These are phyloP conservation scores for Columba guinea DNA, from an alignment of 2,797 vertebrate species.

Conservation along the genomic window DNA sequence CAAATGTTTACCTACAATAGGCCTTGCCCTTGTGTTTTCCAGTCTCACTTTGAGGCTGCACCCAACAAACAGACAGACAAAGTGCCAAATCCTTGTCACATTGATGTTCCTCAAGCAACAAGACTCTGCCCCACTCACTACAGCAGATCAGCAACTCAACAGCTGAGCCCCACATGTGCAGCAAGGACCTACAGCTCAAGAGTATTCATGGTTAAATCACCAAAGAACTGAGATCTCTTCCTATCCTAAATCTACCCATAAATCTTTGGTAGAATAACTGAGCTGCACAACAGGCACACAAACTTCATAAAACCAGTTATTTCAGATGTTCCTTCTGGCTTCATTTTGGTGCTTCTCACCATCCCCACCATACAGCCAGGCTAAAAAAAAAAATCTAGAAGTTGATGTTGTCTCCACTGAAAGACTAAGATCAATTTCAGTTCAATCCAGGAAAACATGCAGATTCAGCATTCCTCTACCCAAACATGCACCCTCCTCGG, in stretches of 20 bases:
- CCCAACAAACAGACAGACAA: accelerated
- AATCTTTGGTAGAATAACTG: neutral
- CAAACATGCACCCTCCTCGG: neutral
- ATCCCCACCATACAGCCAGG: neutral
- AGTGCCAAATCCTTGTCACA: neutral
- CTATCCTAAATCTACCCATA: neutral
- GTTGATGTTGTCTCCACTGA: neutral
- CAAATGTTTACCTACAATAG: neutral
- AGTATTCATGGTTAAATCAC: neutral
- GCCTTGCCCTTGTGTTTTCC: neutral
- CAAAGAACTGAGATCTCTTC: neutral
- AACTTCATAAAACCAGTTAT: neutral
- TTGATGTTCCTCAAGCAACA: neutral
- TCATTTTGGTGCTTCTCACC: neutral
- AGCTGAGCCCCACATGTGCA: accelerated
- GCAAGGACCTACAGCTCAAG: neutral
- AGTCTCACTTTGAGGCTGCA: neutral
- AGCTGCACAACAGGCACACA: neutral
- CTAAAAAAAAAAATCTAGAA: neutral
- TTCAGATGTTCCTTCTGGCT: neutral
- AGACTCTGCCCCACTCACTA: accelerated
- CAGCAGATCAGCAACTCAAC: no score
- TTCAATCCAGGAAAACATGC: neutral
- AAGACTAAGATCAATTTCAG: slow-evolving; percentile 23
- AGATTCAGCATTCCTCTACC: slow-evolving; percentile 11